Evolutionary conservation across 2,888 invertebrate species (phyloP).

Genomic region (Pegoplata infirma): DNA sequence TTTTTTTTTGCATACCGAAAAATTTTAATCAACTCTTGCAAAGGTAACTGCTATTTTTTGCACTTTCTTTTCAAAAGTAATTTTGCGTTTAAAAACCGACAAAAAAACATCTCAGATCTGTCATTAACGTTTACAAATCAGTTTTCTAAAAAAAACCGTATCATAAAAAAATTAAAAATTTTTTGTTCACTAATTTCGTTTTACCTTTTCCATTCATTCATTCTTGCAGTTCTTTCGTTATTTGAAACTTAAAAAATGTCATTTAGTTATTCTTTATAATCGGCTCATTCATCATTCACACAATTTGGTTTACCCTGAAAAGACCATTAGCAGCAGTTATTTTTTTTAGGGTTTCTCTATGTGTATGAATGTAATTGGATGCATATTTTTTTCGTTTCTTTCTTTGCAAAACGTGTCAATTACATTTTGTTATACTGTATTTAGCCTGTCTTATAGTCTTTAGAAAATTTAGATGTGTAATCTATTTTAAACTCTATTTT

Average conservation of each 20-base stretch:
- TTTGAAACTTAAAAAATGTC: too few relatives aligned
- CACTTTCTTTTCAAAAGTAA: too few relatives aligned
- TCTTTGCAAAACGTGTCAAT: neutral
- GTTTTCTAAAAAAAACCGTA: neutral
- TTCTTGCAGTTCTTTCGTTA: too few relatives aligned
- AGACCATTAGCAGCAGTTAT: slow-evolving; percentile 53
- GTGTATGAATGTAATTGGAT: neutral
- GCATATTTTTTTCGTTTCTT: too few relatives aligned
- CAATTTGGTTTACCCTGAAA: slow-evolving; percentile 54
- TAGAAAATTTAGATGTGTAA: too few relatives aligned
- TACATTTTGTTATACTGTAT: neutral
- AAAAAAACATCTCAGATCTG: neutral
- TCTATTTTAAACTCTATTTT: too few relatives aligned
- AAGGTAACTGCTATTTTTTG: too few relatives aligned
- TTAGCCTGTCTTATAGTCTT: too few relatives aligned
- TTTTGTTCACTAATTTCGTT: slow-evolving; percentile 28
- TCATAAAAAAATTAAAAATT: slow-evolving; percentile 11
- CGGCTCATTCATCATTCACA: slow-evolving; percentile 54
- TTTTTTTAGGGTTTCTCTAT: neutral
- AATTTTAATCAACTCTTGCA: too few relatives aligned
- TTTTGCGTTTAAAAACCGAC: too few relatives aligned
- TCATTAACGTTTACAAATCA: slow-evolving; percentile 28
- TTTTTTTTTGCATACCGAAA: too few relatives aligned
- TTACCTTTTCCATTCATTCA: slow-evolving; percentile 16
- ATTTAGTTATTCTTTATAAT: too few relatives aligned